These are phyloP conservation scores for Tetramorium bicarinatum DNA, from an alignment of 2,888 invertebrate genomes.

Conservation along the genomic window DNA sequence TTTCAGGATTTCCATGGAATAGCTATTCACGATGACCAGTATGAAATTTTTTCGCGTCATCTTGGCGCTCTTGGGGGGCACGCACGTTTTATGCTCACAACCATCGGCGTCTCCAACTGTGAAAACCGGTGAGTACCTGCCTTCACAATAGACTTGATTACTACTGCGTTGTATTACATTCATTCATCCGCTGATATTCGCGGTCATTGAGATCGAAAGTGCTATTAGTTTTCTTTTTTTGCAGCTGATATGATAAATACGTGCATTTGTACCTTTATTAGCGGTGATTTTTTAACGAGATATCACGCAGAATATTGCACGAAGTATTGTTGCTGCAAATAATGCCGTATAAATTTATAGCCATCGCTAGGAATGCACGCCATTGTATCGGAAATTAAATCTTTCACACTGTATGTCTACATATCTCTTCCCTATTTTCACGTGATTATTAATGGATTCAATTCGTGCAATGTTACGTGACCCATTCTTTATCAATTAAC, in stretches of 20 bases:
- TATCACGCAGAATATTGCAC: background rate
- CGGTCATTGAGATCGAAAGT: background rate
- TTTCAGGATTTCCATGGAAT: slow-evolving; percentile 82
- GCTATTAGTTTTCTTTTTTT: background rate
- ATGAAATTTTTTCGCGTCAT: slow-evolving; percentile 81
- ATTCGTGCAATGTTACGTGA: slow-evolving; percentile 26
- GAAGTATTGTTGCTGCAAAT: slow-evolving; percentile 23
- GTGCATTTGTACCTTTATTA: slow-evolving; percentile 14
- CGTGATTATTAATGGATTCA: slow-evolving; percentile 34
- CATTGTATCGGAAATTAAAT: slow-evolving; percentile 46
- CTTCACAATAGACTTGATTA: slow-evolving; percentile 33
- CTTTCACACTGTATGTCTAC: slow-evolving; percentile 16
- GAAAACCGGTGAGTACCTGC: slow-evolving; percentile 81
- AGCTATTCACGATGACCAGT: slow-evolving; percentile 78
- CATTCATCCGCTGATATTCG: background rate
- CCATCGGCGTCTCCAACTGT: slow-evolving; percentile 82
- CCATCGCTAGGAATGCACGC: background rate
- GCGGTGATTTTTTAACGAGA: slow-evolving; percentile 25
- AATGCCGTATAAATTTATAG: slow-evolving; percentile 2
- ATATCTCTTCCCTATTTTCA: slow-evolving; percentile 18
- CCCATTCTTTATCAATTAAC: slow-evolving; percentile 28
- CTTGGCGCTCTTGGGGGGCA: slow-evolving; percentile 83
- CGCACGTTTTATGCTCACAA: slow-evolving; percentile 81
- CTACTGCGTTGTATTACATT: background rate
- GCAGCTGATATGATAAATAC: slow-evolving; percentile 10